Conservation (phyloP, 2,888 invertebrate genomes). For the Pseudoips prasinana region DNA sequence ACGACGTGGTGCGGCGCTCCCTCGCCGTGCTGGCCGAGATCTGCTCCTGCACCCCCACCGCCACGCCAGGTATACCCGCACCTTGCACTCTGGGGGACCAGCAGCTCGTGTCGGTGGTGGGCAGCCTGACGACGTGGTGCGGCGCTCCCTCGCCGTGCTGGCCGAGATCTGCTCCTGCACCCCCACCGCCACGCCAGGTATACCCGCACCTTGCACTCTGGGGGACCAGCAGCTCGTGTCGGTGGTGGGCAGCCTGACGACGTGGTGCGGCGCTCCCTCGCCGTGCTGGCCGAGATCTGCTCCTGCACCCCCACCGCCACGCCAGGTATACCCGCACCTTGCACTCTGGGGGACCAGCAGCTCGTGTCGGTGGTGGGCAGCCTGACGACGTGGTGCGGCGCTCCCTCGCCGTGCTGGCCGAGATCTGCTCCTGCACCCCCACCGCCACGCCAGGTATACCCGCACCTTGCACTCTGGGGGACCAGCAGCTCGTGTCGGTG, state of each 20-base stretch:
- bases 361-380: conserved; percentile 91
- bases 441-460: no score
- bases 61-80: no score
- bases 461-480: conserved; percentile 77
- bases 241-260: conserved; percentile 92
- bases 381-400: conserved; percentile 96
- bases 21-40: conserved; percentile 95
- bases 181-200: conserved; percentile 13
- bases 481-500: conserved; percentile 89
- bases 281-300: conserved; percentile 93
- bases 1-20: conserved; percentile 96
- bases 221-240: no score
- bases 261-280: conserved; percentile 95
- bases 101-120: conserved; percentile 90
- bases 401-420: conserved; percentile 95
- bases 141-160: conserved; percentile 95
- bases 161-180: conserved; percentile 86
- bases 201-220: conserved; percentile 70
- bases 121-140: conserved; percentile 95
- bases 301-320: conserved; percentile 43
- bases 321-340: no score
- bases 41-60: conserved; percentile 55
- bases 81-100: conserved; percentile 82
- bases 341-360: conserved; percentile 87
- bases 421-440: conserved; percentile 80